Evolutionary conservation across 2,888 invertebrate genomes (phyloP).

Genomic region (Leptopterna dolabrata): DNA sequence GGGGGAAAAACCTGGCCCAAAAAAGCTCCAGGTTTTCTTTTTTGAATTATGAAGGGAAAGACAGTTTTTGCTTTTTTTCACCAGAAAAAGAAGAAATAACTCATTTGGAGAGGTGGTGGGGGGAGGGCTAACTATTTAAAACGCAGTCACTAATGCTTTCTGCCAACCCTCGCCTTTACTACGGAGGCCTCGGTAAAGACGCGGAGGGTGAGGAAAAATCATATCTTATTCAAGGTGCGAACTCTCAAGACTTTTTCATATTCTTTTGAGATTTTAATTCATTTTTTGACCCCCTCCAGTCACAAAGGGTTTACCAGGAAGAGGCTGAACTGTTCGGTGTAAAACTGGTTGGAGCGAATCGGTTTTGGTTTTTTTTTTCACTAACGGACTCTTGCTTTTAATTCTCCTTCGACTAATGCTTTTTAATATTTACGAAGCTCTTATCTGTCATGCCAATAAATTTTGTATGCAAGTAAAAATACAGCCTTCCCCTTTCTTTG

Average conservation of each 20-base stretch:
- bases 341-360: neutral
- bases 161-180: neutral
- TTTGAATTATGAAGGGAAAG: neutral
- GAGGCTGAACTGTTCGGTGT: neutral
- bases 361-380: neutral
- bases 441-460: too few species aligned
- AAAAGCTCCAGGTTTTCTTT: neutral
- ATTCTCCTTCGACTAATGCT: neutral
- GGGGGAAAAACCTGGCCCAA: constrained; percentile 6
- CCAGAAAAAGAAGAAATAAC: neutral
- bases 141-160: neutral
- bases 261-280: constrained; percentile 31
- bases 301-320: neutral
- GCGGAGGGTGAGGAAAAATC: constrained; percentile 21
- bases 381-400: neutral
- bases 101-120: constrained; percentile 10
- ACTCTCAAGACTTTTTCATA: constrained; percentile 9
- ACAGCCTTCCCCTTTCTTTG: too few species aligned
- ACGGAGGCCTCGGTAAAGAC: neutral
- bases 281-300: neutral
- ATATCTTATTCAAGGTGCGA: constrained; percentile 53
- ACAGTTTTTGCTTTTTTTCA: neutral
- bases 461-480: too few species aligned
- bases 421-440: neutral
- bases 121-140: constrained; percentile 25